A percentile compares a stretch with the other conserved stretches of the same genome.
phyloP scores from a whole-genome alignment of 2,888 invertebrate genomes.

The Pasiphila rectangulata region DNA sequence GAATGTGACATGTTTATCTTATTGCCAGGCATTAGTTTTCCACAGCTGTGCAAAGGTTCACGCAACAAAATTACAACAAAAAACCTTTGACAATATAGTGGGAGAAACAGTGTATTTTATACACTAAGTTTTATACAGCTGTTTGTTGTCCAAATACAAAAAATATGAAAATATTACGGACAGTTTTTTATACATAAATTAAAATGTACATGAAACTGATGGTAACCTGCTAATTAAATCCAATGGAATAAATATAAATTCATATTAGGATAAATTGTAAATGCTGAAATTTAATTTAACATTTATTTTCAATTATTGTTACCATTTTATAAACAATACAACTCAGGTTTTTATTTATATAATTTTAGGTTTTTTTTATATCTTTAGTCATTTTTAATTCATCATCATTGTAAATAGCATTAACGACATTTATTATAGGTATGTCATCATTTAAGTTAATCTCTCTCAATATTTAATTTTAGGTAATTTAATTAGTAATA shows the following conservation, averaged over 20 bases:
- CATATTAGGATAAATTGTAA: no score
- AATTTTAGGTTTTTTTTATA: neutral
- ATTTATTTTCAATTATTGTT: conserved; percentile 13
- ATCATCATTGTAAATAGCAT: conserved; percentile 11
- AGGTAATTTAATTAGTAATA: neutral
- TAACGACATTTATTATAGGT: neutral
- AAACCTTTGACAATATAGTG: no score
- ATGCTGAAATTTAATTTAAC: neutral
- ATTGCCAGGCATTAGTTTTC: no score
- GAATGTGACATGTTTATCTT: no score
- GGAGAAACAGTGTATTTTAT: no score
- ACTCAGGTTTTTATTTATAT: conserved; percentile 1
- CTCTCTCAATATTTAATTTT: neutral
- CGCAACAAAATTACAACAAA: no score
- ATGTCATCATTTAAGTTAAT: neutral
- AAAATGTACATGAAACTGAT: no score
- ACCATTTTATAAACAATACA: conserved; percentile 8
- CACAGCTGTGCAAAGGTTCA: no score
- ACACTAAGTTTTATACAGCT: no score
- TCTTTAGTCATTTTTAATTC: conserved; percentile 14
- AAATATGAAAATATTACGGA: no score
- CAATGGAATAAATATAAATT: neutral
- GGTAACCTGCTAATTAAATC: neutral
- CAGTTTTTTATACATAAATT: no score
- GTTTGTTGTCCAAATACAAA: no score